A percentile compares a stretch with the other conserved stretches of the same genome.
Conservation (phyloP, 2,113 vertebrate species). For the Atractosteus spatula region DNA sequence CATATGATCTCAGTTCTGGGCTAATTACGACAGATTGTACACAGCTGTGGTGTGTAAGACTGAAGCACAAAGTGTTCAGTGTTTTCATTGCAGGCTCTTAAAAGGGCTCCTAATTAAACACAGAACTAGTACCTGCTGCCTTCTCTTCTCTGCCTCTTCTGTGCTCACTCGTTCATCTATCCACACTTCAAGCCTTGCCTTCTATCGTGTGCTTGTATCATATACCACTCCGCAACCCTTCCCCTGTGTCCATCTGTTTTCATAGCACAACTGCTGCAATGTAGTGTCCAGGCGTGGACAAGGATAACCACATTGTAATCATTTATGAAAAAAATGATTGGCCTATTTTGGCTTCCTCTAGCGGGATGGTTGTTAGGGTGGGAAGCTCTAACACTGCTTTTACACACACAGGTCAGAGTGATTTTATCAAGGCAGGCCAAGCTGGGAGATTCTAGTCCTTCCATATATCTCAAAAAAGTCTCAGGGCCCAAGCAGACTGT, state of each 20-base stretch:
- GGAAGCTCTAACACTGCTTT: background rate
- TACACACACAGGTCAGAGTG: too few species aligned
- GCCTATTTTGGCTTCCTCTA: background rate
- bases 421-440: too few species aligned
- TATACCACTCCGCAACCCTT: background rate
- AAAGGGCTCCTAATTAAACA: background rate
- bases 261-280: conserved; percentile 41
- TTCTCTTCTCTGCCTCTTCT: background rate
- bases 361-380: background rate
- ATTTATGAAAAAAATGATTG: background rate
- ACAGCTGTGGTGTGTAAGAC: background rate
- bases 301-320: background rate
- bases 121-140: conserved; percentile 9
- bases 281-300: conserved; percentile 8
- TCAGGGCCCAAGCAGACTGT: too few species aligned
- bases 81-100: background rate
- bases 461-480: too few species aligned
- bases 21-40: background rate
- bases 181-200: background rate
- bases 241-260: conserved; percentile 52
- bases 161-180: background rate
- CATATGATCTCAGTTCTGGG: too few species aligned
- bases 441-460: too few species aligned
- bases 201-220: conserved; percentile 25
- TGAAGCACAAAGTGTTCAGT: background rate